Base-by-base conservation (phyloP, 2,113 vertebrate genomes). In the Sterna hirundo region DNA sequence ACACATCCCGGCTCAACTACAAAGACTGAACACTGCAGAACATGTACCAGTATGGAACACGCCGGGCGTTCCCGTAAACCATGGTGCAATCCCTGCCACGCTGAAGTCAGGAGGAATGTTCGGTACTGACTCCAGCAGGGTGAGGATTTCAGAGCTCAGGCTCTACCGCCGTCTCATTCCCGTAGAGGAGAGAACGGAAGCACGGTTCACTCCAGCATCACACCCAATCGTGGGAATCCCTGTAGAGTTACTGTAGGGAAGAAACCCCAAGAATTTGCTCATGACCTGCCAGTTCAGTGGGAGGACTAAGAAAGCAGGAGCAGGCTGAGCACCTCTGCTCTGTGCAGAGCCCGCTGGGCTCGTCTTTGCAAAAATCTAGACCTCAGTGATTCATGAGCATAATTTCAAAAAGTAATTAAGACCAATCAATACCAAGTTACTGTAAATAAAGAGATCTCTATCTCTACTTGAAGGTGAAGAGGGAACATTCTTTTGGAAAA, bases 61-160 rank as follows among this genome's bases (percentile, higher is more conserved):
- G 19, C 27, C 52, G 52, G 46, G 34, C 6, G 9, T 32, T 66
- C 84, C 83, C 81, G 60, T 16, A 22, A 78, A 71, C 42, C 52
- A 30, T 0, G 0, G n/a, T 12, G 36, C 58, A 80, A 72, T n/a
- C 47, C 47, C 52, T 46, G 76, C 34, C 36, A 7, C 11, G 17
- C 30, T 34, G 49, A 57, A 57, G 26, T 19, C 6, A 20, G 40
- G 34, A 14, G 18, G n/a, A 90, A 29, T 44, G 76, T 58, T 0
- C 74, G 58, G 61, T 25, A 27, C 15, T 66, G 72, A 55, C 19
- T 75, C 9, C 81, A 89, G 70, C 42, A 58, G 47, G 60, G 77
- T 44, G 40, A 60, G 57, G 32, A 46, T 64, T 79, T 60, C 52
- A 25, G 51, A 1, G 51, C 49, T 61, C 26, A 69, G 13, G 30